Percentiles rank a stretch among this genome's conserved stretches.
These are phyloP conservation scores for Torymus auratus DNA, from an alignment of 2,888 invertebrate genomes.

Conservation along the genomic window DNA sequence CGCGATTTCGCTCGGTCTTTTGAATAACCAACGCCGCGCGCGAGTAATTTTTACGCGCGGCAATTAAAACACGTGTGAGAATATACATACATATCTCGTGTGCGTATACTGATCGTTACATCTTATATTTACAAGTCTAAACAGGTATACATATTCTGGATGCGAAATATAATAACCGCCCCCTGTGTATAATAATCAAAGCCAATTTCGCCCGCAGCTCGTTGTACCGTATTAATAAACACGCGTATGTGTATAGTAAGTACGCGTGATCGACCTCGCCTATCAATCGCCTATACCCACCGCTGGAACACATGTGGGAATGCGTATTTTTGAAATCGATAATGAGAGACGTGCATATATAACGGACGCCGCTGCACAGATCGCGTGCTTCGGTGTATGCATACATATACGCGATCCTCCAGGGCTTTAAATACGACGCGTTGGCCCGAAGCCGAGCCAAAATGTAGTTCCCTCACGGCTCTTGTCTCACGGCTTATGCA, in stretches of 20 bases:
- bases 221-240: slow-evolving; percentile 39
- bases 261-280: background rate
- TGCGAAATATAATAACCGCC: too few species aligned
- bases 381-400: too few species aligned
- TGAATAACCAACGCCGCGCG: too few species aligned
- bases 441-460: slow-evolving; percentile 52
- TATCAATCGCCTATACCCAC: slow-evolving; percentile 6
- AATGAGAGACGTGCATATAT: slow-evolving; percentile 25
- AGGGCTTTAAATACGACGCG: slow-evolving; percentile 37
- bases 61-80: too few species aligned
- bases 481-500: slow-evolving; percentile 43
- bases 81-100: too few species aligned
- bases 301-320: slow-evolving; percentile 28
- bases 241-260: too few species aligned
- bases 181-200: slow-evolving; percentile 9
- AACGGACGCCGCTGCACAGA: slow-evolving; percentile 49
- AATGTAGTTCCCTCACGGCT: slow-evolving; percentile 21
- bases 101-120: too few species aligned
- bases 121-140: too few species aligned
- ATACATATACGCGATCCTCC: slow-evolving; percentile 6
- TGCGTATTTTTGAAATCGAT: slow-evolving; percentile 44
- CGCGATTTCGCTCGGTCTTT: too few species aligned
- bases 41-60: too few species aligned
- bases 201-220: background rate
- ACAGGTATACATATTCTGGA: too few species aligned